phyloP scores from a whole-genome alignment of 2,888 invertebrate species.

The Byasa hedistus region DNA sequence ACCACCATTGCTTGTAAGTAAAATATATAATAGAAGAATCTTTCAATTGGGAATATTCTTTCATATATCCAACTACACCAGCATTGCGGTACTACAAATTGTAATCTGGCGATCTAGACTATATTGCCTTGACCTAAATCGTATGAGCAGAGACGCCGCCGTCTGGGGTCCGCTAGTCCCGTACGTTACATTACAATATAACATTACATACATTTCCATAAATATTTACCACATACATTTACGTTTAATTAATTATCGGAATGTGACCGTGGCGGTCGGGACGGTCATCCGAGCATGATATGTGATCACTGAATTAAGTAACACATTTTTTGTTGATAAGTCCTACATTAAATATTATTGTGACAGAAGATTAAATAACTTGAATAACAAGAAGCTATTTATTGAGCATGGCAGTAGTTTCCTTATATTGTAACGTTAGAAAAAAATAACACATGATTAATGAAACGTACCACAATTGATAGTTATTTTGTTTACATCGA shows the following conservation, averaged over 20 bases:
- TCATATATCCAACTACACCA: background rate
- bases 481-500: no score
- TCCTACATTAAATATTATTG: slow-evolving; percentile 5
- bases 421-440: background rate
- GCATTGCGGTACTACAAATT: slow-evolving; percentile 43
- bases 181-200: slow-evolving; percentile 29
- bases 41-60: no score
- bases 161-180: slow-evolving; percentile 48
- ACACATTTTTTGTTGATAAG: background rate
- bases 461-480: no score
- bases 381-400: background rate
- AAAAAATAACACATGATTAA: no score
- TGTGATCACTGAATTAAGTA: slow-evolving; percentile 3
- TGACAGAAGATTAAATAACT: background rate
- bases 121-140: slow-evolving; percentile 74
- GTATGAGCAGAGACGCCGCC: slow-evolving; percentile 48
- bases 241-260: slow-evolving; percentile 10
- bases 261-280: slow-evolving; percentile 15
- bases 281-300: slow-evolving; percentile 14
- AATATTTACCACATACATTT: background rate
- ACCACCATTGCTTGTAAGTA: no score
- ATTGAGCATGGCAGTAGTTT: background rate
- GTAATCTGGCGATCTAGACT: slow-evolving; percentile 64
- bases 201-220: background rate
- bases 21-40: no score